Conservation (phyloP, 2,797 vertebrate species). For the Acrocephalus scirpaceus region DNA sequence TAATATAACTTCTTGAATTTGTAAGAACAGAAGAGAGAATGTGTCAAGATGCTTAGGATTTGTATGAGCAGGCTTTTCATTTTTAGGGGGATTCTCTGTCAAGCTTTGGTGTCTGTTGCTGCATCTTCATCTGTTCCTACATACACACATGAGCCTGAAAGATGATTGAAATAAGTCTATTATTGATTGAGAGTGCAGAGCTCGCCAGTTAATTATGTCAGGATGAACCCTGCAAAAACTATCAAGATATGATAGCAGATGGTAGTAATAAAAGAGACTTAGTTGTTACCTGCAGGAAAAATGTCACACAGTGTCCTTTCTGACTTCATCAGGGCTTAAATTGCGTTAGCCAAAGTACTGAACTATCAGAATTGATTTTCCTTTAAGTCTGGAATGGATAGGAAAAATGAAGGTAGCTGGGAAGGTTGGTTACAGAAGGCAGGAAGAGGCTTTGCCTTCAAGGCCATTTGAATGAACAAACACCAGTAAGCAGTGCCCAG, state of each 20-base stretch:
- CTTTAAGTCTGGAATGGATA: not conserved
- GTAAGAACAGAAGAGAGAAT: not conserved
- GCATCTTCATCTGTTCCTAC: not conserved
- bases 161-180: not conserved
- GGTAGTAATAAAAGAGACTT: not conserved
- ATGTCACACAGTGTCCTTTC: not conserved
- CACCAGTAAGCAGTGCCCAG: not conserved
- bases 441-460: not conserved
- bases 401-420: not conserved
- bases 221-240: not conserved
- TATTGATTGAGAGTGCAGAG: not conserved
- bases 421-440: not conserved
- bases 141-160: not conserved
- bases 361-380: constrained; percentile 36
- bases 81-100: constrained; percentile 2
- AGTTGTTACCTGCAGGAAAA: constrained; percentile 35
- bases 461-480: not conserved
- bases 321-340: constrained; percentile 13
- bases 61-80: not conserved
- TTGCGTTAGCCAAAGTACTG: not conserved
- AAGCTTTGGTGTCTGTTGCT: not conserved
- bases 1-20: not conserved
- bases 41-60: not conserved
- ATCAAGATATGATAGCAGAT: not conserved
- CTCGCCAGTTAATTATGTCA: not conserved